Evolutionary conservation across 2,888 invertebrate genomes (phyloP).

Genomic region (Meandrusa payeni): DNA sequence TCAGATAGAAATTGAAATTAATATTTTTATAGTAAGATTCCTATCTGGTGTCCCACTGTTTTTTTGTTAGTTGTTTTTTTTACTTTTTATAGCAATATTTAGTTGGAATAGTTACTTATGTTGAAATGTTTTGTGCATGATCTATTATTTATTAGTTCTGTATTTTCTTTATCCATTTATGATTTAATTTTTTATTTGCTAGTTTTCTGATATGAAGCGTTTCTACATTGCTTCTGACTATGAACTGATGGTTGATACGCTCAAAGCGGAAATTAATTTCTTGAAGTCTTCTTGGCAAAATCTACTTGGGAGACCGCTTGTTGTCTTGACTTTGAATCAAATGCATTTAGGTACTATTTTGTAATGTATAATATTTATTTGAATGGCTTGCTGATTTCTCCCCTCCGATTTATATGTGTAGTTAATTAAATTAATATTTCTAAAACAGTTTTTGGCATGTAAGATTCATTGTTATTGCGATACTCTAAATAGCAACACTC

Average conservation of each 20-base stretch:
- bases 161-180: neutral
- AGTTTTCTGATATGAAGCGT: slow-evolving; percentile 98
- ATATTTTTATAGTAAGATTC: no score
- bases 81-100: no score
- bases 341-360: slow-evolving; percentile 90
- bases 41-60: no score
- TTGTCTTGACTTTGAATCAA: slow-evolving; percentile 93
- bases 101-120: no score
- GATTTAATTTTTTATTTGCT: slow-evolving; percentile 62
- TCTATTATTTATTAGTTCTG: neutral
- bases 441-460: no score
- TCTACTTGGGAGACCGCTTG: slow-evolving; percentile 97
- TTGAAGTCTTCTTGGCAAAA: slow-evolving; percentile 99
- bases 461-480: no score
- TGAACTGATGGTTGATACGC: slow-evolving; percentile 98
- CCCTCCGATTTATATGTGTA: slow-evolving; percentile 5
- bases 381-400: slow-evolving; percentile 46
- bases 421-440: no score
- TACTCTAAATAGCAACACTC: no score
- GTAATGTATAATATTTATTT: slow-evolving; percentile 36
- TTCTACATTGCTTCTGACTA: slow-evolving; percentile 99
- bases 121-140: slow-evolving; percentile 16
- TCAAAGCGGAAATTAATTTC: slow-evolving; percentile 98
- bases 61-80: no score
- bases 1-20: no score